Evolutionary conservation across 2,113 vertebrate genomes (phyloP).

Genomic region (Leptocoma aspasia): DNA sequence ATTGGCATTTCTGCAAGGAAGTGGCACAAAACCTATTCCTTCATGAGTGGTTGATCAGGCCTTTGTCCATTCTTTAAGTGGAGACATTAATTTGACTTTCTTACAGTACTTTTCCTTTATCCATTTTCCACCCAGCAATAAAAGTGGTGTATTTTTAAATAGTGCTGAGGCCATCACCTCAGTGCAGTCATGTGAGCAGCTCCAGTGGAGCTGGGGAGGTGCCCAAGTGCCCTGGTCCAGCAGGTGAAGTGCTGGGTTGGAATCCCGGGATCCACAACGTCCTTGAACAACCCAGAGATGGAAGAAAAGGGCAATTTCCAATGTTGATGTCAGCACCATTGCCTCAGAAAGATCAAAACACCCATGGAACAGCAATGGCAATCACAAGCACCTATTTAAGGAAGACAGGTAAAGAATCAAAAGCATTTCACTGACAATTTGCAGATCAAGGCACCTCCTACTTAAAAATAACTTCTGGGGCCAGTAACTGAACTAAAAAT

Average conservation of each 20-base stretch:
- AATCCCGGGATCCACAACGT: not conserved
- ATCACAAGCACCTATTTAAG: not conserved
- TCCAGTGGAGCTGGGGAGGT: not conserved
- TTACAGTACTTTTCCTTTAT: not conserved
- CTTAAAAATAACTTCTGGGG: not conserved
- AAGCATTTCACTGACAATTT: not conserved
- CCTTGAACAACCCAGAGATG: not conserved
- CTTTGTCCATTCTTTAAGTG: not conserved
- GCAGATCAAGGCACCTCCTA: not conserved
- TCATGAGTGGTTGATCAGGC: not conserved
- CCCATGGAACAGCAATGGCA: not conserved
- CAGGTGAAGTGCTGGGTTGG: not conserved
- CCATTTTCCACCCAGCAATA: not conserved
- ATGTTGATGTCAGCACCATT: not conserved
- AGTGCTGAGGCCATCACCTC: not conserved
- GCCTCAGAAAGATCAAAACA: not conserved
- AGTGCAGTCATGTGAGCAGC: not conserved
- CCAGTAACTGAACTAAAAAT: conserved; percentile 2
- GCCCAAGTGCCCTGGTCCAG: not conserved
- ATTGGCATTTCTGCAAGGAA: not conserved
- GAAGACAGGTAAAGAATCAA: not conserved
- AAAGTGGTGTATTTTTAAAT: not conserved
- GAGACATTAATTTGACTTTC: not conserved
- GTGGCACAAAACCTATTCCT: not conserved
- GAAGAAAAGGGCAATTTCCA: not conserved